Base-by-base conservation (phyloP, 2,113 vertebrate genomes). In the Montifringilla adamsi region DNA sequence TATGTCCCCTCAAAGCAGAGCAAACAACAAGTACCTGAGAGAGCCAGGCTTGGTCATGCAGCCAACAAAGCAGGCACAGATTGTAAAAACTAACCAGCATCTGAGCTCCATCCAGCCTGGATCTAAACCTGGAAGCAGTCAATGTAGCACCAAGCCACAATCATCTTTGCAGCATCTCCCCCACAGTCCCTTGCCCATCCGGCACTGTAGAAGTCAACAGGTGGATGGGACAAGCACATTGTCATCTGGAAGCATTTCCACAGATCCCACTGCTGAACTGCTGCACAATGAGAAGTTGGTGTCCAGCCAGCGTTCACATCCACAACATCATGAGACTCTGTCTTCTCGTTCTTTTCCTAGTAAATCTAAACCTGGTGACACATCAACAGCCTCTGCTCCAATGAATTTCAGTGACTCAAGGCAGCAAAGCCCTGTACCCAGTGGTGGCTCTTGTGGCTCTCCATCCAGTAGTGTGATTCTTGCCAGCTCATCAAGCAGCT, bases 21-120 rank as follows among this genome's bases (percentile, higher is more conserved):
- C 96, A 6, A 97, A 96, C 14, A 96, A 83, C 59, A 98, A 97
- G 33, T 97, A 98, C 33, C 94, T 96, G 39, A 75, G 97, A 83
- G 99, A 99, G 91, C 96, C 99, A 35, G 99, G 98, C 7, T 66
- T 99, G 93, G 89, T 99, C 10, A 53, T 99, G 93, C 99, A 99
- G 96, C 98, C 99, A 53, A 98, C 98, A 52, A 99, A 98, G 95
- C 99, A 99, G 95, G 99, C 99, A 22, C 99, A 99, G 96, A 99
- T 99, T 7, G 98, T 99, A 50, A 99, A 99, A 97, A 99, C 99
- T 69, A 99, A 98, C 89, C 99, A 99, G 89, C 99, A 99, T 39
- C 97, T 99, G 96, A 98, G 98, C 68, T 98, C 98, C 11, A 81
- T 96, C 78, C 99, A 98, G 82, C 76, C 95, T 4, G 97, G 88